A percentile compares a stretch with the other conserved stretches of the same genome.
Evolutionary conservation across 2,888 invertebrate species (phyloP).

Genomic region (Blomia tropicalis): DNA sequence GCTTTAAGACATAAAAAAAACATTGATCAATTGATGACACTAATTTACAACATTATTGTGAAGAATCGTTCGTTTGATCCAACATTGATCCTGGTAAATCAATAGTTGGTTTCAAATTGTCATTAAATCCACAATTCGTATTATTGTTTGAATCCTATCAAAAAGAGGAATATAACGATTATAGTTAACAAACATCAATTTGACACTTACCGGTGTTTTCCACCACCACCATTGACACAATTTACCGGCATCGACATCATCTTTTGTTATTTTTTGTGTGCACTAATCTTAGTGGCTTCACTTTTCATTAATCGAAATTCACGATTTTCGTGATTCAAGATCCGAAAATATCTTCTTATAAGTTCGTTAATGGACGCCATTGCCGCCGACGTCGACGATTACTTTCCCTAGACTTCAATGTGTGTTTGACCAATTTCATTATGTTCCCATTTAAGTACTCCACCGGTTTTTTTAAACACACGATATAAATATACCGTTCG

Average conservation of each 20-base stretch:
- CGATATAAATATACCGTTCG: too few relatives aligned
- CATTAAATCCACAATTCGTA: too few relatives aligned
- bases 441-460: neutral
- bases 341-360: slow-evolving; percentile 5
- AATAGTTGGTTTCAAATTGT: too few relatives aligned
- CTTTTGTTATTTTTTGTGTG: neutral
- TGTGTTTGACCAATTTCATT: neutral
- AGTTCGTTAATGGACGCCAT: neutral
- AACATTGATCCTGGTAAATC: too few relatives aligned
- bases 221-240: neutral
- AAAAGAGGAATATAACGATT: too few relatives aligned
- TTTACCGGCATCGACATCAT: neutral
- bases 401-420: too few relatives aligned
- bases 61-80: too few relatives aligned
- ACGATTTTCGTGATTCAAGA: slow-evolving; percentile 15
- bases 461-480: neutral
- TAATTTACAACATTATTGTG: too few relatives aligned
- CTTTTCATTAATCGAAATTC: slow-evolving; percentile 15
- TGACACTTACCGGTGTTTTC: slow-evolving; percentile 6
- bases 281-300: slow-evolving; percentile 11
- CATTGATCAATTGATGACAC: too few relatives aligned
- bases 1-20: too few relatives aligned
- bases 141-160: too few relatives aligned
- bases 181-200: neutral
- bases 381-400: neutral